Base-by-base conservation (phyloP, 2,888 invertebrate genomes). In the Drosophila limbata region DNA sequence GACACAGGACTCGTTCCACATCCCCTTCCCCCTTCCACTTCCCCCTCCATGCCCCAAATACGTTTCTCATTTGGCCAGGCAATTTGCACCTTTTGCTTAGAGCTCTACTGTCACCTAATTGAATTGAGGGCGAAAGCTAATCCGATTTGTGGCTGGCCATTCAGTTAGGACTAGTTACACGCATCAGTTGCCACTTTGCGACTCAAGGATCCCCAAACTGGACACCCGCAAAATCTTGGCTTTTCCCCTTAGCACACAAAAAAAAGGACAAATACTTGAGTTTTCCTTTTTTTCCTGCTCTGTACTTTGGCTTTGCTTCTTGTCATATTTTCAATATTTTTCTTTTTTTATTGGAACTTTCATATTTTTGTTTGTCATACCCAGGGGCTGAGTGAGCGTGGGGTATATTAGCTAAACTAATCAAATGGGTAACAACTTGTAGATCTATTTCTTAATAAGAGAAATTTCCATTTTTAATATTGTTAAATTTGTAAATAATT, bases 91-190 rank as follows among this genome's bases (percentile, higher is more conserved):
- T 76, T 77, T 72, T 47, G n/a, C 47, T 45, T 11, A 33, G 55
- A 69, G 70, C 79, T 69, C 73, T 69, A 57, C 63, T 60, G 66
- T 68, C 71, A 77, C 77, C 90, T 90, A 90, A 90, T 90, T 90
- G 89, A 89, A 91, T 90, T 82, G 87, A 68, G 82, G 79, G 82
- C 81, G 77, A 90, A 90, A 81, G 79, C 82, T 92, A 92, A 92
- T 90, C 92, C 89, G 91, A 91, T 92, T 86, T 92, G 91, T 72
- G 82, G 85, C 52, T 80, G 69, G 69, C 80, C 89, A 87, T 87
- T 90, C 70, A 65, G 79, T 91, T 91, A n/a, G 13, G 37, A 8
- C n/a, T 37, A 91, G 81, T 91, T 91, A 91, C 79, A 91, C 87
- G 91, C 91, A 82, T 89, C 91, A 90, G 61, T 69, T 51, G 59